These are phyloP conservation scores for Merodon equestris DNA, from an alignment of 2,888 invertebrate species.

Conservation along the genomic window DNA sequence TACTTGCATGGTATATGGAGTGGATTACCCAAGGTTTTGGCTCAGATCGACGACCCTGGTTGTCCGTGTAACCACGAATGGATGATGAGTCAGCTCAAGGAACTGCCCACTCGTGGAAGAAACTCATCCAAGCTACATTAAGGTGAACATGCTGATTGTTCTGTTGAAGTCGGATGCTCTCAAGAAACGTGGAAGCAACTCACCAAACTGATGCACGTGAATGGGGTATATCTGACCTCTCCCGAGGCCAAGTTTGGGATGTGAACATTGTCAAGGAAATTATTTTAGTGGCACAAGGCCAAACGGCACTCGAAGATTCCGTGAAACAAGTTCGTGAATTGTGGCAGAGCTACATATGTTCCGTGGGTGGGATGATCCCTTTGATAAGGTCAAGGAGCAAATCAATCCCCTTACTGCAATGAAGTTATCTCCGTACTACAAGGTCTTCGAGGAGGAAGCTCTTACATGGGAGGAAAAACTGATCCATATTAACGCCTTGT, in stretches of 20 bases:
- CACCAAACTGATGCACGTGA: conserved; percentile 95
- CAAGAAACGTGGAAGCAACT: conserved; percentile 98
- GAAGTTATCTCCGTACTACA: conserved; percentile 99
- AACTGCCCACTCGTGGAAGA: conserved; percentile 96
- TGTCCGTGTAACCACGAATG: conserved; percentile 98
- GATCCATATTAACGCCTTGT: conserved; percentile 97
- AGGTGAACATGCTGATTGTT: conserved; percentile 95
- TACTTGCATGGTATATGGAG: conserved; percentile 98
- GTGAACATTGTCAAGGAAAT: conserved; percentile 96
- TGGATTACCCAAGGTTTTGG: conserved; percentile 96
- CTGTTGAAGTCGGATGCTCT: conserved; percentile 99
- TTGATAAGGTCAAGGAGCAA: conserved; percentile 99
- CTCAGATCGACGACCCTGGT: conserved; percentile 98
- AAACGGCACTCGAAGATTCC: conserved; percentile 99
- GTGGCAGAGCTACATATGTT: conserved; percentile 99
- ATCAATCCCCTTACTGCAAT: conserved; percentile 99
- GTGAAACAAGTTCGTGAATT: conserved; percentile 99
- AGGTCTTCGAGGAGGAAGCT: conserved; percentile 99
- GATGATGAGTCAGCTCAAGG: conserved; percentile 95
- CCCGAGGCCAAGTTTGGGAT: conserved; percentile 98
- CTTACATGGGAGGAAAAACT: conserved; percentile 99
- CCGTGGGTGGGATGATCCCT: conserved; percentile 99
- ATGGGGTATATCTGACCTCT: conserved; percentile 96
- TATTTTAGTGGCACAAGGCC: conserved; percentile 98
- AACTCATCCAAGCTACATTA: conserved; percentile 97